Evolutionary conservation across 35 echinoderm and acorn worm species (phyloP), one percentile per base, ranked within the genome.

Genomic region (Lytechinus variegatus): DNA sequence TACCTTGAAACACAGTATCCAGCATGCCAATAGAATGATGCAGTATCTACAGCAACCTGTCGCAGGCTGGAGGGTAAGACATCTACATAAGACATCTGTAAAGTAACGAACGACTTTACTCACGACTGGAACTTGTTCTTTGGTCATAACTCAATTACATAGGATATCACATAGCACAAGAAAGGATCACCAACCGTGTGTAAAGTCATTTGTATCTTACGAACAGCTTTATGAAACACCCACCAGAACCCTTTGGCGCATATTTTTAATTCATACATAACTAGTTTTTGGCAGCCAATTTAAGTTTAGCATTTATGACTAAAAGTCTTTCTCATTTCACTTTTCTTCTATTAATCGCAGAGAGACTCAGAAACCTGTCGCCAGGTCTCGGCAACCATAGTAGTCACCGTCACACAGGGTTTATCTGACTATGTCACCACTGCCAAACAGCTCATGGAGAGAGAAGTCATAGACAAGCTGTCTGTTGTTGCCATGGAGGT

Each of bases 401-500:
- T 98, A 54, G 94, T 93, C 21, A 94, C 96, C 5, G 91, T 98
- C 7, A 87, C 91, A 24, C 54, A 92, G 55, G 97, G 98, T 56
- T 52, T 99, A 55, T 54, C 94, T 11, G 94, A 54, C 53, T 99
- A 97, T 96, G 87, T 66, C 57, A 44, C 55, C 51, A 95, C 92
- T 58, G 97, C 96, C 21, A 93, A 55, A 27, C 94, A 98, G 61
- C 86, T 99, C 52, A 86, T 96, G 5, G 54, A 94, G 16, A 94
- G 98, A 94, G 95, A 97, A 53, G 55, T 95, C 87, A 95, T 97
- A 13, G 98, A 99, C 79, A 98, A 98, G 89, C 92, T 99, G 0
- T 94, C 98, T 88, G 95, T 99, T 12, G 95, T 97, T 95, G 95
- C 98, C 66, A 91, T 99, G 94, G 98, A 99, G 71, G 96, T 98